Percentiles rank a stretch among this genome's conserved stretches.
Conservation (phyloP, 1,140 invertebrate species). For the Drosophila ironensis region DNA sequence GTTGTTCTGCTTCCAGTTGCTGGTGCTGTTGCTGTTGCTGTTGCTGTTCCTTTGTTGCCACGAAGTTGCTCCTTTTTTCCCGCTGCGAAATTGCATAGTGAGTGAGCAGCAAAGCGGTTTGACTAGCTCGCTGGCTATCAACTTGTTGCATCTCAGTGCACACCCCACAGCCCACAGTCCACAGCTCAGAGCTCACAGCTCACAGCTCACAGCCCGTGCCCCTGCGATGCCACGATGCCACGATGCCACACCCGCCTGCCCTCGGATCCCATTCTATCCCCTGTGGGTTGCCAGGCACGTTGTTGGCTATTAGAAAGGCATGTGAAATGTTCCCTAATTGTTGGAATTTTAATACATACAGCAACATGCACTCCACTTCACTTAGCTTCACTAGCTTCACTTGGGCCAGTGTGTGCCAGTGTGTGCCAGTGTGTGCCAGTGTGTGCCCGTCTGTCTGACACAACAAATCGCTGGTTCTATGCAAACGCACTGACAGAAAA, state of each 20-base stretch:
- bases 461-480: neutral
- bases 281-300: slow-evolving; percentile 34
- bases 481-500: neutral
- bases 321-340: slow-evolving; percentile 79
- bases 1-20: slow-evolving; percentile 56
- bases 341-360: slow-evolving; percentile 76
- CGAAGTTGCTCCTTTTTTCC: slow-evolving; percentile 26
- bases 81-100: slow-evolving; percentile 62
- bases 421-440: no score
- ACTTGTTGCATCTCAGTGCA: slow-evolving; percentile 63
- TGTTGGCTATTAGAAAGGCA: slow-evolving; percentile 78
- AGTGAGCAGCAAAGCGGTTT: slow-evolving; percentile 52
- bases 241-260: slow-evolving; percentile 4
- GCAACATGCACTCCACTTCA: slow-evolving; percentile 29
- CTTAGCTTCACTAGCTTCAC: neutral
- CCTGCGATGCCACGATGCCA: neutral
- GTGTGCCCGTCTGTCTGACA: slow-evolving; percentile 19
- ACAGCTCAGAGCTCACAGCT: neutral
- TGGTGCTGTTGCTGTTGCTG: neutral
- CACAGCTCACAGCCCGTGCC: neutral
- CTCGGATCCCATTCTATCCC: neutral
- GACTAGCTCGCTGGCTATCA: slow-evolving; percentile 47
- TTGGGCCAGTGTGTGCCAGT: no score
- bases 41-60: neutral
- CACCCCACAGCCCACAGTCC: neutral